Conservation (phyloP, 2,113 vertebrate species). For the Leucopsar rothschildi region DNA sequence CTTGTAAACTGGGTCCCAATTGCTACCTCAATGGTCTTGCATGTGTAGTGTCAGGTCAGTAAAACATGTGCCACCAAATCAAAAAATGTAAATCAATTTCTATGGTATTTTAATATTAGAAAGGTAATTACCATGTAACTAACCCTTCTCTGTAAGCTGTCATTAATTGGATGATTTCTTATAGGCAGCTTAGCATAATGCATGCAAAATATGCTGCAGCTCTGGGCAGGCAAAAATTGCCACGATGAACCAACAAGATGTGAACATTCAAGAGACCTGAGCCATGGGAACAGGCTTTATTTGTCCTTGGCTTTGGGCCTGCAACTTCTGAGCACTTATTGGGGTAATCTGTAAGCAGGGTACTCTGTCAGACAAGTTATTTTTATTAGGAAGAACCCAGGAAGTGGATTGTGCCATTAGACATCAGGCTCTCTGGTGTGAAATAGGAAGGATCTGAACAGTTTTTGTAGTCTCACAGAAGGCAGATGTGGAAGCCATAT, state of each 20-base stretch:
- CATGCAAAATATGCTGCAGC: conserved; percentile 19
- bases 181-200: conserved; percentile 39
- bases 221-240: not conserved
- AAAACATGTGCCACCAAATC: not conserved
- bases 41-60: not conserved
- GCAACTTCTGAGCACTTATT: rapidly evolving
- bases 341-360: not conserved
- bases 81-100: conserved; percentile 28
- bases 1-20: not conserved
- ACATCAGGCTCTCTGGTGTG: not conserved
- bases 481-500: not conserved
- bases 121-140: not conserved
- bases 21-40: not conserved
- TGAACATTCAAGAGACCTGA: not conserved
- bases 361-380: not conserved
- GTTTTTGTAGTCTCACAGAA: not conserved
- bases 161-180: conserved; percentile 55
- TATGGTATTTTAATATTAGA: conserved; percentile 23
- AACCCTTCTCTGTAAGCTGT: conserved; percentile 9
- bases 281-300: not conserved
- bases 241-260: rapidly evolving
- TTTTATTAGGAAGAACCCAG: not conserved
- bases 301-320: not conserved
- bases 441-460: not conserved
- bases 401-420: not conserved